Conservation (phyloP, 2,888 invertebrate genomes). For the Tetragnatha montana region DNA sequence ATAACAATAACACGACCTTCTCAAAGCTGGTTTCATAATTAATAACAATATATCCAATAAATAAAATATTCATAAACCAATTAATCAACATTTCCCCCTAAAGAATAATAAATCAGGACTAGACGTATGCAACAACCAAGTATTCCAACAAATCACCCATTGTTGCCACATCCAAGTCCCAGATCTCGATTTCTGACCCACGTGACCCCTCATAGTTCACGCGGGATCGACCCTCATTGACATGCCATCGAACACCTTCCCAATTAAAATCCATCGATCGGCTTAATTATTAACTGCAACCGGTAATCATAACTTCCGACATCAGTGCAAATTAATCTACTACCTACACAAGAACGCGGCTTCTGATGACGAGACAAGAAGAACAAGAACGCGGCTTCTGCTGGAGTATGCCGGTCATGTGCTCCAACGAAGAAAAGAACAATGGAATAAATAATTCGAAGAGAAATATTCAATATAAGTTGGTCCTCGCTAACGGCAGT, state of each 20-base stretch:
- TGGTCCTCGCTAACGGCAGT: constrained; percentile 6
- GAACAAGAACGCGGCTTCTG: not conserved
- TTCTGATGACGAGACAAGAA: not conserved
- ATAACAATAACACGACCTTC: too few relatives aligned
- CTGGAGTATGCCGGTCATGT: constrained; percentile 40
- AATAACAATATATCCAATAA: too few relatives aligned
- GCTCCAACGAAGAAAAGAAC: constrained; percentile 33
- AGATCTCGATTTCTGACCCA: not conserved
- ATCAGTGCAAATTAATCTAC: constrained; percentile 27
- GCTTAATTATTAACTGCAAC: constrained; percentile 16
- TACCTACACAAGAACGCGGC: constrained; percentile 3
- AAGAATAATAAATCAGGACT: too few relatives aligned
- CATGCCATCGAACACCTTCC: not conserved
- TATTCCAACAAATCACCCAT: not conserved
- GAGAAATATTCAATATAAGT: constrained; percentile 12
- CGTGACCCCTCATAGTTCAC: not conserved
- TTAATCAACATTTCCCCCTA: too few relatives aligned
- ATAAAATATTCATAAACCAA: too few relatives aligned
- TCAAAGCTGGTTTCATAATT: too few relatives aligned
- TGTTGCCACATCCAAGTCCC: not conserved
- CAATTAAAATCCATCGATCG: constrained; percentile 26
- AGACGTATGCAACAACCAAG: too few relatives aligned
- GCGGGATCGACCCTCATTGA: not conserved
- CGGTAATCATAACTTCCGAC: constrained; percentile 26
- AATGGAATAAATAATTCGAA: constrained; percentile 43